Evolutionary conservation across 2,888 invertebrate genomes (phyloP), one percentile per base, ranked within the genome.

Genomic region (Campoplex capitator): DNA sequence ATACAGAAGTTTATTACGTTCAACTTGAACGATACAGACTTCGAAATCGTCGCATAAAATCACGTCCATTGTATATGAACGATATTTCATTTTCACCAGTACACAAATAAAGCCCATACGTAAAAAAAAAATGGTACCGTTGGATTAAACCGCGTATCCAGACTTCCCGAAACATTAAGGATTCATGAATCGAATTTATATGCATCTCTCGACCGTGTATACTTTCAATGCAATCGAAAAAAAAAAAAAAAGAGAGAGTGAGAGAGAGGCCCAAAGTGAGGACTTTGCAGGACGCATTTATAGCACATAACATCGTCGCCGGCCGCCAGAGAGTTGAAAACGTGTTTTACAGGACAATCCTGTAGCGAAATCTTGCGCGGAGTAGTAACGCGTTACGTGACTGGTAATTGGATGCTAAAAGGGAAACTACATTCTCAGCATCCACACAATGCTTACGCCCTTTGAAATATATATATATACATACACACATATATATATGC

Each of bases 171-270:
- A 75, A 78, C 89, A 89, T 90, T 89, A 89, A 84, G 89, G 76
- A 91, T 92, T 91, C 90, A 87, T 84, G 86, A 83, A 73, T 88
- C 74, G 87, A 85, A 89, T 91, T 91, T 88, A 89, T 88, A 91
- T 84, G 90, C 90, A 85, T 71, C 79, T 86, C 89, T 88, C 89
- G 87, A 74, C 68, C 76, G 82, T 87, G 74, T 74, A 78, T 87
- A 68, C 73, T 28, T 62, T 62, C 51, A 65, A 65, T 71, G 80
- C 42, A 73, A 73, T 48, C 28, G 13, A 16, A 75, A 23, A 45
- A 45, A 75, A 23, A 23, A 45, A 32, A 32, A 1, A 38, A 1
- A 38, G 38, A 16, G 62, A 32, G 62, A 32, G 62, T 6, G 32
- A 32, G 56, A n/a, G 79, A 68, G 70, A 73, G 62, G 8, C 23